A percentile compares a stretch with the other conserved stretches of the same genome.
These are phyloP conservation scores for Bungarus multicinctus DNA, from an alignment of 2,113 vertebrate species.

Conservation along the genomic window DNA sequence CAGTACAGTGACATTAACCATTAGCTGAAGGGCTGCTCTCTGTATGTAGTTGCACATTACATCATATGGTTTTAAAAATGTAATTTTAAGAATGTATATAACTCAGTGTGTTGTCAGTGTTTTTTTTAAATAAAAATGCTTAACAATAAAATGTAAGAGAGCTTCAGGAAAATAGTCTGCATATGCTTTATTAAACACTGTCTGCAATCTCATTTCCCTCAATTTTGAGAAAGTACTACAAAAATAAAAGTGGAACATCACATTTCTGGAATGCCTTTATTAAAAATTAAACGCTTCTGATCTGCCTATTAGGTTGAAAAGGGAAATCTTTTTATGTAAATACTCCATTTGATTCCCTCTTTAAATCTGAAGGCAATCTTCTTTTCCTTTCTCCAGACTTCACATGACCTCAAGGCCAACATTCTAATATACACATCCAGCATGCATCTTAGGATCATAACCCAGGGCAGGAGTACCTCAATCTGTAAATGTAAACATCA, in stretches of 20 bases:
- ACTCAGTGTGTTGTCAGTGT: neutral
- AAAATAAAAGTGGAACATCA: neutral
- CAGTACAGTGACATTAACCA: neutral
- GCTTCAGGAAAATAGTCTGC: neutral
- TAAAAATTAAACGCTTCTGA: neutral
- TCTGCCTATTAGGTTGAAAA: neutral
- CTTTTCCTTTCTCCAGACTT: neutral
- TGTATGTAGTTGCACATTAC: neutral
- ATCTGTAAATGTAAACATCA: neutral
- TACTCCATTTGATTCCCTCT: neutral
- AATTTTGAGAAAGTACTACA: neutral
- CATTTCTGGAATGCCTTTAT: neutral
- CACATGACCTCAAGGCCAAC: neutral
- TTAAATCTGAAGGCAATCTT: neutral
- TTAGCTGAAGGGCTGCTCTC: neutral
- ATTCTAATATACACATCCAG: neutral
- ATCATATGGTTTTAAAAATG: neutral
- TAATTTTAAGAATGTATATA: neutral
- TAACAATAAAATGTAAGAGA: neutral
- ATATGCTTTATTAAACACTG: neutral
- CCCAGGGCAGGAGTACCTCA: neutral
- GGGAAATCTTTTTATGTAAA: neutral
- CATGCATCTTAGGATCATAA: neutral
- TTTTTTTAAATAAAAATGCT: neutral
- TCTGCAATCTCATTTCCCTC: neutral